Conservation (phyloP, 2,888 invertebrate species). For the Choristoneura rosaceana region DNA sequence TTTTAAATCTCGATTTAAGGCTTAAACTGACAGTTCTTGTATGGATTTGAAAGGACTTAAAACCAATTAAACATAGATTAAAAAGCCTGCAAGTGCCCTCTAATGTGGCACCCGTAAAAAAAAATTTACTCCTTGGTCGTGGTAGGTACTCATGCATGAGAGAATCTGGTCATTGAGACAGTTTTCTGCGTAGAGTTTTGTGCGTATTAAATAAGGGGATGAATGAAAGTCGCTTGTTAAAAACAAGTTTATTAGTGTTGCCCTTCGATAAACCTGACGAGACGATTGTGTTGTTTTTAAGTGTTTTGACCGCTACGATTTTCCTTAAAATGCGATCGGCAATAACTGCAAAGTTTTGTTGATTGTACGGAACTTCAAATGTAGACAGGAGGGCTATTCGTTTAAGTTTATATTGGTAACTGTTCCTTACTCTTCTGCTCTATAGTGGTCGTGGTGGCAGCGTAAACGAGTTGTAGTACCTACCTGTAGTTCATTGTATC, state of each 20-base stretch:
- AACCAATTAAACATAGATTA: too few relatives aligned
- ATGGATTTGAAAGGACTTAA: too few relatives aligned
- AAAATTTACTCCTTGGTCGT: too few relatives aligned
- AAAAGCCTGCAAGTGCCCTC: too few relatives aligned
- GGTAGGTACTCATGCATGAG: not conserved
- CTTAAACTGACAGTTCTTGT: too few relatives aligned
- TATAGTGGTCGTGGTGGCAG: too few relatives aligned
- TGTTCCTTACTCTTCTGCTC: too few relatives aligned
- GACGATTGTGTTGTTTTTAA: slow-evolving; percentile 17
- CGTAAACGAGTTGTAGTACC: too few relatives aligned
- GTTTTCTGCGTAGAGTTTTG: not conserved
- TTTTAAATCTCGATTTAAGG: too few relatives aligned
- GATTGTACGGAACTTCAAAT: not conserved
- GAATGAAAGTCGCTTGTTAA: not conserved
- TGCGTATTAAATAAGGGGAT: slow-evolving; percentile 28
- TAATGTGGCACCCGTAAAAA: too few relatives aligned
- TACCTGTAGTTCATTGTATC: too few relatives aligned
- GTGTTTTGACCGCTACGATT: slow-evolving; percentile 9
- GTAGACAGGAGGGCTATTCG: slow-evolving; percentile 5
- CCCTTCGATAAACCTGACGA: slow-evolving; percentile 14
- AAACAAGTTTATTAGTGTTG: slow-evolving; percentile 2
- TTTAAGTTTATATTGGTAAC: not conserved
- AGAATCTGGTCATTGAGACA: not conserved
- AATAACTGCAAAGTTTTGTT: not conserved
- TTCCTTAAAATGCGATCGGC: slow-evolving; percentile 10